Evolutionary conservation across 1,140 invertebrate species (phyloP).

Genomic region (Nephila pilipes): DNA sequence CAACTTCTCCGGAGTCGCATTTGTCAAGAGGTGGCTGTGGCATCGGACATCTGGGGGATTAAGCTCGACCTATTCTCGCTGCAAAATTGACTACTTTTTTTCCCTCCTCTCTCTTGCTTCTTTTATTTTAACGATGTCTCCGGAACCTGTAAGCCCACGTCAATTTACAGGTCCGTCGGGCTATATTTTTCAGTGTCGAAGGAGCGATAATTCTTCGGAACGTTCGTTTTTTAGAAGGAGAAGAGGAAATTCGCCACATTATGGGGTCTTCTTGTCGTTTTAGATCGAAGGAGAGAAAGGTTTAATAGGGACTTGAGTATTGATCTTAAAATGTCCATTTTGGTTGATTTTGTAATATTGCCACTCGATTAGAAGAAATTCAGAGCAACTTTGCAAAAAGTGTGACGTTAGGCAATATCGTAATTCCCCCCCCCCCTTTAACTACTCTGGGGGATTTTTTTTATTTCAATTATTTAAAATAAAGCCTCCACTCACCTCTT

Average conservation of each 20-base stretch:
- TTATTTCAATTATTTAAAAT: too few relatives aligned
- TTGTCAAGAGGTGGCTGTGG: conserved; percentile 70
- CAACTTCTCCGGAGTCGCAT: conserved; percentile 72
- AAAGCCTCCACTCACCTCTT: too few relatives aligned
- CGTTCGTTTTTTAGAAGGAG: conserved; percentile 24
- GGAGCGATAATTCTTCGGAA: conserved; percentile 26
- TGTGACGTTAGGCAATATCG: too few relatives aligned
- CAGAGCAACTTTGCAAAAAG: too few relatives aligned
- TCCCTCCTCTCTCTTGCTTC: neutral
- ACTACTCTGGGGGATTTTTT: too few relatives aligned
- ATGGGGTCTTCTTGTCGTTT: neutral
- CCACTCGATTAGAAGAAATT: too few relatives aligned
- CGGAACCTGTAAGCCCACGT: conserved; percentile 48
- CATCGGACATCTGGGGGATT: conserved; percentile 74
- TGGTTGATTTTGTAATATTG: too few relatives aligned
- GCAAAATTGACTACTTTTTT: conserved; percentile 50
- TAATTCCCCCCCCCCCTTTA: too few relatives aligned
- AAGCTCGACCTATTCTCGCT: conserved; percentile 44
- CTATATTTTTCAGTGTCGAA: conserved; percentile 65
- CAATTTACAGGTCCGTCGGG: conserved; percentile 69
- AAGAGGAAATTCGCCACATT: neutral
- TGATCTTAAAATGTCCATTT: neutral
- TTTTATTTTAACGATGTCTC: conserved; percentile 57
- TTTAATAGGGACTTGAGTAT: neutral
- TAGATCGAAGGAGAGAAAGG: neutral